These are phyloP conservation scores for Nasua narica DNA, from an alignment of 2,797 vertebrate genomes.

Conservation along the genomic window DNA sequence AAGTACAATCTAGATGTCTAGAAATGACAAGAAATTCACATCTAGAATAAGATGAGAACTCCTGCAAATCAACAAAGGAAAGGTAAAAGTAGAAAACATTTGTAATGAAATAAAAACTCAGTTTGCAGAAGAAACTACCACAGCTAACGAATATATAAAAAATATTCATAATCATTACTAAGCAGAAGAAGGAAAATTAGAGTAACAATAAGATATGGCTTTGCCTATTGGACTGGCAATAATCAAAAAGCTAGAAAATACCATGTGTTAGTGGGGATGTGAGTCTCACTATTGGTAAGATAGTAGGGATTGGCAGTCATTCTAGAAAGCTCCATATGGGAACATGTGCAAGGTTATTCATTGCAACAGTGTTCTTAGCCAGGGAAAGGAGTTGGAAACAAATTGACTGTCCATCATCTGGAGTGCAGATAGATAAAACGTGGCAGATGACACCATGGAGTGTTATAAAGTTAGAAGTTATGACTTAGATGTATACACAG, in stretches of 20 bases:
- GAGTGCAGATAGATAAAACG: not conserved
- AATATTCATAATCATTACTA: not conserved
- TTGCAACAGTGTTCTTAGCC: not conserved
- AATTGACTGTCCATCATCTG: not conserved
- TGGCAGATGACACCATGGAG: not conserved
- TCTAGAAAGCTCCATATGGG: constrained; percentile 19
- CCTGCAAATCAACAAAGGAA: not conserved
- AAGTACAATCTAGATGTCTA: not conserved
- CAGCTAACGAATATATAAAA: not conserved
- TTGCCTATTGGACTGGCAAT: not conserved
- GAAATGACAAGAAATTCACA: not conserved
- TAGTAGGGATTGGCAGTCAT: not conserved
- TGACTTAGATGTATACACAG: not conserved
- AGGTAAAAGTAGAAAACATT: not conserved
- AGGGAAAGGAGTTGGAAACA: not conserved
- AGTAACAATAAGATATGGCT: not conserved
- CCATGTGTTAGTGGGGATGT: not conserved
- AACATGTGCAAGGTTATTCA: not conserved
- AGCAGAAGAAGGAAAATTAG: not conserved
- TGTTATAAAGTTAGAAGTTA: not conserved
- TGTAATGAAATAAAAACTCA: not conserved
- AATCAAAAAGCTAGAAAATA: not conserved
- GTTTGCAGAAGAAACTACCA: not conserved
- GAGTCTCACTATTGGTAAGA: not conserved
- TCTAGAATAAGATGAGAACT: not conserved